These are phyloP conservation scores for Neostethus bicornis DNA, from an alignment of 2,797 vertebrate genomes.

Conservation along the genomic window DNA sequence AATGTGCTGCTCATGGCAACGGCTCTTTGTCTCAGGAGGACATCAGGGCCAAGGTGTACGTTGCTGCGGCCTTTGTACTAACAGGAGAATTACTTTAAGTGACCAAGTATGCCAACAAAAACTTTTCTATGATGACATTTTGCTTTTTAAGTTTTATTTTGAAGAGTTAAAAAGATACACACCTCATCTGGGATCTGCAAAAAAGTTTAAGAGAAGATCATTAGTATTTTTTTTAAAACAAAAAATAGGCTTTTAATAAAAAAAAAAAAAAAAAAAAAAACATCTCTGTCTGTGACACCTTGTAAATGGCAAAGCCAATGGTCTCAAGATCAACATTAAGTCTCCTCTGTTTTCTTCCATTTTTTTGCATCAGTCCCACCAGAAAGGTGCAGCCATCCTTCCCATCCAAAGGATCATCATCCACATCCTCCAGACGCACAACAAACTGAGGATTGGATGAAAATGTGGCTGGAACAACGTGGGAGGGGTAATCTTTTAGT, in stretches of 20 bases:
- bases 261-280: too few species aligned
- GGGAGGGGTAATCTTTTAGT: background rate
- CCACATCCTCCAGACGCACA: constrained; percentile 75
- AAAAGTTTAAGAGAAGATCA: constrained; percentile 23
- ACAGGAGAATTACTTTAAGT: constrained; percentile 7
- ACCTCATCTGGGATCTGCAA: constrained; percentile 84
- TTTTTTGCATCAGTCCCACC: constrained; percentile 83
- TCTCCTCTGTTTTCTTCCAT: constrained; percentile 54
- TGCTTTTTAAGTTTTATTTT: background rate
- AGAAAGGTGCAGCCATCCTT: constrained; percentile 79
- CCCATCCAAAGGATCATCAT: constrained; percentile 74
- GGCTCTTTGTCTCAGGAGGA: constrained; percentile 69
- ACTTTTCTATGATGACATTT: background rate
- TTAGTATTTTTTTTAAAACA: background rate
- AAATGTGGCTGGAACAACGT: constrained; percentile 75
- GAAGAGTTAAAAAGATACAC: constrained; percentile 26
- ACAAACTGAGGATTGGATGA: constrained; percentile 82
- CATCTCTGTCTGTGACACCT: constrained; percentile 59
- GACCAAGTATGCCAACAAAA: too few species aligned
- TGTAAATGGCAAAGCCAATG: constrained; percentile 80
- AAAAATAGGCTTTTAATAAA: background rate
- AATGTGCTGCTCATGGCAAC: constrained; percentile 72
- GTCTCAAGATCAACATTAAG: constrained; percentile 63
- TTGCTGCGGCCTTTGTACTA: constrained; percentile 81
- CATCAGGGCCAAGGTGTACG: constrained; percentile 81